Conservation (phyloP, 2,888 invertebrate genomes). For the Apantesis nais region DNA sequence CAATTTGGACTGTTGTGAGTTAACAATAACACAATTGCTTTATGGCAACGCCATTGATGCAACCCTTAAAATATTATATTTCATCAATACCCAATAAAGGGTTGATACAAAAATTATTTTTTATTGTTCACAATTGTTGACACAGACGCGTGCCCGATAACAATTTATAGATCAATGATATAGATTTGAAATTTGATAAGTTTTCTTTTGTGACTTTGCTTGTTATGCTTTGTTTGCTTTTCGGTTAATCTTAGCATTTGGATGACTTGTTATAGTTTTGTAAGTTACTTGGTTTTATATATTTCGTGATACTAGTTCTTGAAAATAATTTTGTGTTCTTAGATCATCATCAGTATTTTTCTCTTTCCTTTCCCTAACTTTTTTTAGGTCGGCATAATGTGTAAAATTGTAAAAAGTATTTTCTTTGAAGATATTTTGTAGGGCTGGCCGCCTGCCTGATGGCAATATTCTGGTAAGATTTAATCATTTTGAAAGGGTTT, state of each 20-base stretch:
- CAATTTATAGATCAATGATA: slow-evolving; percentile 69
- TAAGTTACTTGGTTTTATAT: background rate
- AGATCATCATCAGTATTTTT: background rate
- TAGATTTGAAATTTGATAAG: slow-evolving; percentile 63
- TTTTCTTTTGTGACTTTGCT: slow-evolving; percentile 60
- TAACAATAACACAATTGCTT: slow-evolving; percentile 63
- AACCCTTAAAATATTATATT: slow-evolving; percentile 81
- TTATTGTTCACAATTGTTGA: slow-evolving; percentile 65
- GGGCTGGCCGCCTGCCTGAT: no score
- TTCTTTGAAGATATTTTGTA: no score
- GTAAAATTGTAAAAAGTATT: no score
- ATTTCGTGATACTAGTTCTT: background rate
- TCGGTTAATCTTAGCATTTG: slow-evolving; percentile 34
- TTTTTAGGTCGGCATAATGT: background rate
- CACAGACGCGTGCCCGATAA: slow-evolving; percentile 72
- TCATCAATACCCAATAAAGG: slow-evolving; percentile 60
- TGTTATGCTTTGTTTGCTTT: slow-evolving; percentile 33
- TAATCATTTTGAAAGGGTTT: background rate
- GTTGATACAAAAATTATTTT: slow-evolving; percentile 59
- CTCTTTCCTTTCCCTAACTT: background rate
- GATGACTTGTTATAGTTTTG: slow-evolving; percentile 15
- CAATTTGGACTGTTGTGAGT: slow-evolving; percentile 46
- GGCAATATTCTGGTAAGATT: background rate
- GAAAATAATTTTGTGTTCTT: background rate
- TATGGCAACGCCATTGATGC: slow-evolving; percentile 41